A percentile compares a stretch with the other conserved stretches of the same genome.
phyloP scores from a whole-genome alignment of 2,888 invertebrate species.

The Eristalis pertinax region DNA sequence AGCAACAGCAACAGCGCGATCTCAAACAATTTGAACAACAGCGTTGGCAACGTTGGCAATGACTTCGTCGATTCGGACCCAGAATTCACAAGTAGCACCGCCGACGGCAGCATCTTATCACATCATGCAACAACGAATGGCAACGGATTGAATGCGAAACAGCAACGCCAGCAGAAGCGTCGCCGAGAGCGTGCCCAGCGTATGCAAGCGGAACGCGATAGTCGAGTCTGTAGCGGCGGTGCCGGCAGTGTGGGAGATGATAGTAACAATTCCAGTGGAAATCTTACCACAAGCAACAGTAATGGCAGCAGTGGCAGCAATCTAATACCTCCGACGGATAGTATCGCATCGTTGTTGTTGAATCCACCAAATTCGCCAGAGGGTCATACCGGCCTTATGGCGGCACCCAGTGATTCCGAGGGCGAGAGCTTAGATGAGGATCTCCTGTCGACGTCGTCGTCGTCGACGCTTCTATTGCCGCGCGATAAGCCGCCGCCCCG shows the following conservation, averaged over 20 bases:
- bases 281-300: constrained; percentile 72
- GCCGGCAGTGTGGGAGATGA: constrained; percentile 80
- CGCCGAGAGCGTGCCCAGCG: constrained; percentile 95
- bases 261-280: constrained; percentile 80
- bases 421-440: constrained; percentile 81
- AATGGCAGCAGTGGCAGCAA: constrained; percentile 79
- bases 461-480: constrained; percentile 86
- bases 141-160: constrained; percentile 77
- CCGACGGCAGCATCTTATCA: constrained; percentile 67
- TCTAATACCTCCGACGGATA: constrained; percentile 80
- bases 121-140: constrained; percentile 60
- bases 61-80: constrained; percentile 80
- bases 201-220: constrained; percentile 92
- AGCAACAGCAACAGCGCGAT: constrained; percentile 2
- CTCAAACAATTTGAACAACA: constrained; percentile 46
- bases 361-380: constrained; percentile 80
- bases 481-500: constrained; percentile 82
- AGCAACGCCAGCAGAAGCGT: constrained; percentile 87
- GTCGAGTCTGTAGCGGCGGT: constrained; percentile 79
- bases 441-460: constrained; percentile 82
- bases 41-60: constrained; percentile 61
- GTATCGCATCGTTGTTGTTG: constrained; percentile 79
- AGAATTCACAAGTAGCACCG: constrained; percentile 77
- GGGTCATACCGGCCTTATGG: constrained; percentile 79
- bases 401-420: constrained; percentile 80